Evolutionary conservation across 2,113 vertebrate genomes (phyloP).

Genomic region (Oxyruncus cristatus): DNA sequence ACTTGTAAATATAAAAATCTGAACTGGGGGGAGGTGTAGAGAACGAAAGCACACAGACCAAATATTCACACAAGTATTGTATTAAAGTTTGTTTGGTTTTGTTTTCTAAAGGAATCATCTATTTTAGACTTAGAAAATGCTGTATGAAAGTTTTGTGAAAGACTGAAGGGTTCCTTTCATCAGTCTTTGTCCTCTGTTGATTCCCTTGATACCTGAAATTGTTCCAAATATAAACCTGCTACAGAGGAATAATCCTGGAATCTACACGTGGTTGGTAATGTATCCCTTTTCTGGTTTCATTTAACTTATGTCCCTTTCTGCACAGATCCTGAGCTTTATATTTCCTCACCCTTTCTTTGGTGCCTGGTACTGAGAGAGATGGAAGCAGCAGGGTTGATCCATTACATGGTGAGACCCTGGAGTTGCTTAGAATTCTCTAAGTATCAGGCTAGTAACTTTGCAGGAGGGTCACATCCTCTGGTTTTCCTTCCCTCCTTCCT

Average conservation of each 20-base stretch:
- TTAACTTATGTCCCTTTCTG: not conserved
- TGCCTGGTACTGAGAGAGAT: not conserved
- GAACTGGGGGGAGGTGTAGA: not conserved
- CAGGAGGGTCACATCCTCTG: not conserved
- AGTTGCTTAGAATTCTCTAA: not conserved
- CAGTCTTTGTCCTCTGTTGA: not conserved
- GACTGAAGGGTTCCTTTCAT: not conserved
- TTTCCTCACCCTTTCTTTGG: not conserved
- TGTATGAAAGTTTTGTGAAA: not conserved
- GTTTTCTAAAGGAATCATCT: not conserved
- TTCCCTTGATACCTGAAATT: not conserved
- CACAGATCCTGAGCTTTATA: accelerated
- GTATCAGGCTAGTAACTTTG: too few species aligned
- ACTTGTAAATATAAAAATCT: not conserved
- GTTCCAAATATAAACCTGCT: slow-evolving; percentile 8
- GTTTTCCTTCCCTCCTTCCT: not conserved
- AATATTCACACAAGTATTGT: not conserved
- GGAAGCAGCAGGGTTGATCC: not conserved
- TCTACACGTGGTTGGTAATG: not conserved
- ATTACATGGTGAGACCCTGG: not conserved
- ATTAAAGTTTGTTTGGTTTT: too few species aligned
- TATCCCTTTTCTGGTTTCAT: not conserved
- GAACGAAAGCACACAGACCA: not conserved
- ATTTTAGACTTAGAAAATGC: not conserved
- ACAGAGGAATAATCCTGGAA: not conserved